A percentile compares a stretch with the other conserved stretches of the same genome.
Conservation (phyloP, 2,888 invertebrate genomes). For the Drosophila picticornis region DNA sequence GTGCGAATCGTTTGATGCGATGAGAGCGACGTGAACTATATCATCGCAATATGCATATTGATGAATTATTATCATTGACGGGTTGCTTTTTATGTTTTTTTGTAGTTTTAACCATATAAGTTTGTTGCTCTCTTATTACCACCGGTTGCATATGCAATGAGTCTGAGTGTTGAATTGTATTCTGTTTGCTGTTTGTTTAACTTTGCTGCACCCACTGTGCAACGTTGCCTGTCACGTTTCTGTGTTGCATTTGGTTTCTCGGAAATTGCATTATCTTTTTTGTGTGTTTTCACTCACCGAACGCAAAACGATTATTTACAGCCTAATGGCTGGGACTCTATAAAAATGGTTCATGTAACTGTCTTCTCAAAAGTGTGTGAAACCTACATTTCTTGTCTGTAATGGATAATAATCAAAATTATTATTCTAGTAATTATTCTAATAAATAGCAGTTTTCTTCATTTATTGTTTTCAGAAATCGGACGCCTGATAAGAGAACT, state of each 20-base stretch:
- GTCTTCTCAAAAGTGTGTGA: constrained; percentile 14
- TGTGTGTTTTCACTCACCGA: constrained; percentile 6
- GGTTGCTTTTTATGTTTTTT: constrained; percentile 45
- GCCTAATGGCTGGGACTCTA: constrained; percentile 34
- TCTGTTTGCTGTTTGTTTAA: not conserved
- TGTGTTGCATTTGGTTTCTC: constrained; percentile 43
- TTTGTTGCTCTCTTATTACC: constrained; percentile 31
- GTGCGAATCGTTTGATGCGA: constrained; percentile 70
- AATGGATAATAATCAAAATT: not conserved
- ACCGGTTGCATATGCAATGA: constrained; percentile 53
- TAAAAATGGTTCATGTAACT: constrained; percentile 61
- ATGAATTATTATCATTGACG: constrained; percentile 49
- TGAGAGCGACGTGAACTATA: constrained; percentile 66
- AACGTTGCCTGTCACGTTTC: constrained; percentile 55
- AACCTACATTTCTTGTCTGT: not conserved
- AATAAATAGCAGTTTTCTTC: not conserved
- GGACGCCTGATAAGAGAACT: not conserved
- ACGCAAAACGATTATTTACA: constrained; percentile 45
- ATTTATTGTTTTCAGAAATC: too few relatives aligned
- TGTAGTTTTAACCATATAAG: constrained; percentile 13
- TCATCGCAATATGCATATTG: constrained; percentile 62
- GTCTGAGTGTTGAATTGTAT: constrained; percentile 3
- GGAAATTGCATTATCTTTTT: constrained; percentile 47
- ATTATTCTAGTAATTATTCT: not conserved
- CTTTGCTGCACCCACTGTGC: constrained; percentile 49